Conservation (phyloP, 2,888 invertebrate species). For the Aleiodes testaceus region DNA sequence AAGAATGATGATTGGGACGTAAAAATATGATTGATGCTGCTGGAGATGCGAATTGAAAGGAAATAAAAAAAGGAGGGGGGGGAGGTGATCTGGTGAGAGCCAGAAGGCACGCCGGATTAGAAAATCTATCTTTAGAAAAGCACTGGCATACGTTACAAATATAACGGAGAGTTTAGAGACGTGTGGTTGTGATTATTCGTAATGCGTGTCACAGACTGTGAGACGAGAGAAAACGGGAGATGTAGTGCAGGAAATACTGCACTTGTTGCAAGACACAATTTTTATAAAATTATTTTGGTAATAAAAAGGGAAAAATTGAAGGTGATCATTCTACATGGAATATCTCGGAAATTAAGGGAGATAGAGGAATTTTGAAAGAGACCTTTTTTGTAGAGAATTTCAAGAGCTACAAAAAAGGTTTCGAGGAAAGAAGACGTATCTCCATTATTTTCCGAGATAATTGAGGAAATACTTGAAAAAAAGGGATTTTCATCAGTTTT, state of each 20-base stretch:
- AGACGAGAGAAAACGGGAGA: slow-evolving; percentile 2
- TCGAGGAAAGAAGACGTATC: too few species aligned
- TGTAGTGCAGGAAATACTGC: slow-evolving; percentile 6
- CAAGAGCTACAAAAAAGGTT: neutral
- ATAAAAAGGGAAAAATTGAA: neutral
- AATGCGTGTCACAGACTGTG: slow-evolving; percentile 28
- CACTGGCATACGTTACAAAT: slow-evolving; percentile 58
- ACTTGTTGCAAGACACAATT: neutral
- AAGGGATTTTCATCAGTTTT: neutral
- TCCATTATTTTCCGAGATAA: too few species aligned
- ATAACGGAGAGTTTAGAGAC: slow-evolving; percentile 43
- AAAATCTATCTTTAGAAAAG: slow-evolving; percentile 62
- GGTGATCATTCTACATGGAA: neutral
- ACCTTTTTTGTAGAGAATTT: too few species aligned
- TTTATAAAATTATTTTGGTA: neutral
- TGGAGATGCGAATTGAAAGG: slow-evolving; percentile 4
- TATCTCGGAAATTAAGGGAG: too few species aligned
- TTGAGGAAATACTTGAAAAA: too few species aligned
- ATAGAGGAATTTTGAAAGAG: too few species aligned
- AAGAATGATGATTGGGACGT: neutral
- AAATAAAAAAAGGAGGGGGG: slow-evolving; percentile 17
- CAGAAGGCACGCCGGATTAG: slow-evolving; percentile 54
- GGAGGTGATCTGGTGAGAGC: slow-evolving; percentile 39
- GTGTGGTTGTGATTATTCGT: slow-evolving; percentile 30
- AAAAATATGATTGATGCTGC: neutral